Evolutionary conservation across 1,140 invertebrate genomes (phyloP), one percentile per base, ranked within the genome.

Genomic region (Augochlora pura): DNA sequence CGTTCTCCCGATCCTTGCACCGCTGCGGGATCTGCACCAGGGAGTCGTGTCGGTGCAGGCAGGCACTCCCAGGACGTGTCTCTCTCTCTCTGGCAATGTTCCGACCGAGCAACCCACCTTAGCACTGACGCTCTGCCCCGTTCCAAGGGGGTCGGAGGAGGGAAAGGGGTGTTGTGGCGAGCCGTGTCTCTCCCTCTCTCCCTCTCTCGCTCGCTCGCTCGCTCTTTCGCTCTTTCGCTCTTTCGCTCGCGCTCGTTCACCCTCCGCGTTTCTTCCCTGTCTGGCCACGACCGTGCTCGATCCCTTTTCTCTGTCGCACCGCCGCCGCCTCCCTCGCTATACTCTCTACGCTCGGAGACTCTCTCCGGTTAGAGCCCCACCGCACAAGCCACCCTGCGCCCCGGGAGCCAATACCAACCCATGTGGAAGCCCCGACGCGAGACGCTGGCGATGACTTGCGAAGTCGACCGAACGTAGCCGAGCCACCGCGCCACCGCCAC

Each of bases 381-480:
- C 91, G 88, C 88, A 88, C 88, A 88, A 88, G 88, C 88, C 87
- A 89, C 87, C 90, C 90, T 89, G 90, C 89, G 89, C 90, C 92
- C 92, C 90, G 92, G 92, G 91, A 93, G 91, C 92, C 92, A 93
- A 93, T 93, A 92, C 92, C 92, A 92, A 91, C 88, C 92, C 92
- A 93, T 92, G 92, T 92, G 91, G 91, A 92, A 93, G 88, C 89
- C 87, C 86, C 90, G 88, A 91, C 90, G 87, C 91, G 89, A 90
- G 88, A 90, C 89, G 88, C 84, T 82, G 86, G 81, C 90, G 91
- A 91, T 89, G 86, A 89, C 85, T 90, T 87, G 86, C 90, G 90
- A 91, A 88, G 83, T 80, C 83, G 70, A 75, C 89, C 92, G 91
- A 90, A 90, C 71, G 81, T 87, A 77, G 59, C 88, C 90, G 91